phyloP scores from a whole-genome alignment of 2,888 invertebrate genomes.

The Miltochrista miniata region DNA sequence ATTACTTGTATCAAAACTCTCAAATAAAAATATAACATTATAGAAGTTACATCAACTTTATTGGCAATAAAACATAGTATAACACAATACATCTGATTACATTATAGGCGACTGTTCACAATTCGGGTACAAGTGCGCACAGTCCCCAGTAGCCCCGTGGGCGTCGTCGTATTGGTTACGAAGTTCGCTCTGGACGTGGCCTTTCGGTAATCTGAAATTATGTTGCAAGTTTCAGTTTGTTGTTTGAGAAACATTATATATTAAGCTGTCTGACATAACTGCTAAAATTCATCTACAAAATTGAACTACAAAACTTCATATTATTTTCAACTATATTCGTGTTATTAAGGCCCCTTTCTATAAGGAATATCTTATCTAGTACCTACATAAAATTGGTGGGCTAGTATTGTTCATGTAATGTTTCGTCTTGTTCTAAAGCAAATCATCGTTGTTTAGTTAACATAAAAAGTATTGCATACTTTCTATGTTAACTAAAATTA shows the following conservation, averaged over 20 bases:
- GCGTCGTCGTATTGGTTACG: conserved; percentile 77
- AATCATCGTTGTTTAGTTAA: too few relatives aligned
- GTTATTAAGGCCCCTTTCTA: too few relatives aligned
- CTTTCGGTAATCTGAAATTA: conserved; percentile 75
- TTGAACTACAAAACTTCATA: too few relatives aligned
- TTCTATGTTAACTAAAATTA: too few relatives aligned
- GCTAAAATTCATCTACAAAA: neutral
- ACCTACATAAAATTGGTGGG: too few relatives aligned
- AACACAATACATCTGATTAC: conserved; percentile 7
- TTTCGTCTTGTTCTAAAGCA: too few relatives aligned
- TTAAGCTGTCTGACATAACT: neutral
- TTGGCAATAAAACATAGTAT: conserved; percentile 5
- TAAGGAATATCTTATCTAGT: too few relatives aligned
- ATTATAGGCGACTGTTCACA: conserved; percentile 35
- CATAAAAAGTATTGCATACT: too few relatives aligned
- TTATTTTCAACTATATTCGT: too few relatives aligned
- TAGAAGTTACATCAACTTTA: conserved; percentile 20
- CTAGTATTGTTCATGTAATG: too few relatives aligned
- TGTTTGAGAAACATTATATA: conserved; percentile 16
- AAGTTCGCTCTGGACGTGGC: conserved; percentile 53
- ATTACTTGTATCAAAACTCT: neutral
- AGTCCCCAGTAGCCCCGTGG: conserved; percentile 54
- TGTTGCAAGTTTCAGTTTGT: conserved; percentile 31
- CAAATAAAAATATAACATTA: neutral
- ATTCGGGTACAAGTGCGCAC: conserved; percentile 50